Evolutionary conservation across 1,140 invertebrate genomes (phyloP).

Genomic region (Drosophila kohkoa): DNA sequence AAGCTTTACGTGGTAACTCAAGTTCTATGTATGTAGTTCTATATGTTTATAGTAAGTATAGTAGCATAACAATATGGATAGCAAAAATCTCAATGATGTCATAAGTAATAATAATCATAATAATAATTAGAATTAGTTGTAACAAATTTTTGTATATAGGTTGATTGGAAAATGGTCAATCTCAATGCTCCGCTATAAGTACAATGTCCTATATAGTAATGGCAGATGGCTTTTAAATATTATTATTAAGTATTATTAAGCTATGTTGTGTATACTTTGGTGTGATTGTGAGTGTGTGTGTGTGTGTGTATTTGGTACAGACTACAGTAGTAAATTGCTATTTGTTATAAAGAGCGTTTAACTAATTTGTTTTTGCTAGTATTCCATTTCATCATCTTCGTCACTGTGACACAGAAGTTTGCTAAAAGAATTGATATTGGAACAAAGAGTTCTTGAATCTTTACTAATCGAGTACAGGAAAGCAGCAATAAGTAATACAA

Average conservation of each 20-base stretch:
- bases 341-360: constrained; percentile 48
- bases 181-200: constrained; percentile 65
- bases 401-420: constrained; percentile 85
- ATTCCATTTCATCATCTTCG: constrained; percentile 85
- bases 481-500: constrained; percentile 51
- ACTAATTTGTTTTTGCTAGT: constrained; percentile 80
- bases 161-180: constrained; percentile 37
- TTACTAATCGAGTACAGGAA: constrained; percentile 50
- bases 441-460: constrained; percentile 59
- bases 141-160: constrained; percentile 28
- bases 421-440: constrained; percentile 72
- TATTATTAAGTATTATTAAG: constrained; percentile 71
- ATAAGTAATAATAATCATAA: constrained; percentile 10
- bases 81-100: constrained; percentile 36
- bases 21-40: constrained; percentile 28
- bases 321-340: constrained; percentile 76
- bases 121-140: constrained; percentile 7
- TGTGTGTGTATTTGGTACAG: constrained; percentile 57
- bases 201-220: constrained; percentile 58
- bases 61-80: constrained; percentile 58
- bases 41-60: constrained; percentile 9
- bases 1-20: constrained; percentile 47
- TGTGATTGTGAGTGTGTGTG: constrained; percentile 29
- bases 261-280: constrained; percentile 48
- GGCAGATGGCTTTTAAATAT: constrained; percentile 62